A percentile compares a stretch with the other conserved stretches of the same genome.
Evolutionary conservation across 2,797 vertebrate species (phyloP).

Genomic region (Malurus leucopterus): DNA sequence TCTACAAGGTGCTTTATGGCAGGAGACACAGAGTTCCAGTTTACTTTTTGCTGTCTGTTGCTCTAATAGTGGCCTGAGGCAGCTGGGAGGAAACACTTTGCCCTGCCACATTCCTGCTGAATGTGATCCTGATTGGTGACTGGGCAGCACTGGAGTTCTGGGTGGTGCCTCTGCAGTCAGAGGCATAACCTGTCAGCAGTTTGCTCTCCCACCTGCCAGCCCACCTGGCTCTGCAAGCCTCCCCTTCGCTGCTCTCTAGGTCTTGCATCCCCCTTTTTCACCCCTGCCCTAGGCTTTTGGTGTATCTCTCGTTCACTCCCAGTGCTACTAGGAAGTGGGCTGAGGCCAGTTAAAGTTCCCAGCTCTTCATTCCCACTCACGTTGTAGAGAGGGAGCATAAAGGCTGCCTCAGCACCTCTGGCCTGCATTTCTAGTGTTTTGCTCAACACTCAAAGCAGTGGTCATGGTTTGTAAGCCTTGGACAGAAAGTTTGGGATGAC

Average conservation of each 20-base stretch:
- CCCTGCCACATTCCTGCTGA: neutral
- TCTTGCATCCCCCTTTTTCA: accelerated
- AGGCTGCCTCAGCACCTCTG: neutral
- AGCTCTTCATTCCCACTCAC: neutral
- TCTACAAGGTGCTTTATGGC: neutral
- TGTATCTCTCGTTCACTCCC: neutral
- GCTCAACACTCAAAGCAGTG: neutral
- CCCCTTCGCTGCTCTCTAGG: neutral
- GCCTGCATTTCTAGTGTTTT: neutral
- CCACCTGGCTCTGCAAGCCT: neutral
- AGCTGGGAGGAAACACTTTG: neutral
- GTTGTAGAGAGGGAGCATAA: neutral
- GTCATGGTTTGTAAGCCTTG: neutral
- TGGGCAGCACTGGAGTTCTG: neutral
- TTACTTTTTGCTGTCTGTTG: neutral
- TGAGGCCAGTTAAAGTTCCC: neutral
- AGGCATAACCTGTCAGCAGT: neutral
- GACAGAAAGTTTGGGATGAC: neutral
- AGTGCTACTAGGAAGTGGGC: neutral
- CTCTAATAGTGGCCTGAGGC: neutral
- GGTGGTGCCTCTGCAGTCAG: neutral
- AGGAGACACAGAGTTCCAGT: neutral
- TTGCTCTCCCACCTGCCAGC: neutral
- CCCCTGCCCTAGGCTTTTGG: neutral
- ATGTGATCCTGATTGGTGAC: neutral